A percentile compares a stretch with the other conserved stretches of the same genome.
phyloP scores from a whole-genome alignment of 1,140 invertebrate genomes.

The Adelges cooleyi region DNA sequence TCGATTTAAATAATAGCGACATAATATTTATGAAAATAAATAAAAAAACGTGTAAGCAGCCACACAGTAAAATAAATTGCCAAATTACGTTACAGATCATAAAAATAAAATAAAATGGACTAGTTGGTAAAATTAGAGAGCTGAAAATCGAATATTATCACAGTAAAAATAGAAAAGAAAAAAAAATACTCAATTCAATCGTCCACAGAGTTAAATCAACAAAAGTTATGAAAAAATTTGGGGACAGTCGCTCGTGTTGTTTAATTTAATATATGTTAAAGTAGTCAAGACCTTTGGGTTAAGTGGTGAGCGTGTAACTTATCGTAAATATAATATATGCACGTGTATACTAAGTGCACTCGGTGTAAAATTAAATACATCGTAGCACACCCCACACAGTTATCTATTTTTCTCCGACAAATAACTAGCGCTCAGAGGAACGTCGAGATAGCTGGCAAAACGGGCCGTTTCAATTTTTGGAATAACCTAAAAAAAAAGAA shows the following conservation, averaged over 20 bases:
- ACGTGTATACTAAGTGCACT: too few species aligned
- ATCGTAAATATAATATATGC: too few species aligned
- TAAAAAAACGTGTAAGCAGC: too few species aligned
- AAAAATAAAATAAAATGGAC: background rate
- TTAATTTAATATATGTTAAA: background rate
- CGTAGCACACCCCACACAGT: background rate
- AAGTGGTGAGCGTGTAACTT: too few species aligned
- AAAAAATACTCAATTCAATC: background rate
- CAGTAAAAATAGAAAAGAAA: constrained; percentile 8
- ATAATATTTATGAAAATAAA: too few species aligned
- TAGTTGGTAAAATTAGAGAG: background rate
- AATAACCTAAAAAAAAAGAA: constrained; percentile 39
- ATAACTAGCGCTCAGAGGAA: constrained; percentile 33
- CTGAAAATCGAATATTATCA: constrained; percentile 1
- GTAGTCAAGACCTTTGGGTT: background rate
- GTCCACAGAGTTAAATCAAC: too few species aligned
- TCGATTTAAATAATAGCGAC: too few species aligned
- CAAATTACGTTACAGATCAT: too few species aligned
- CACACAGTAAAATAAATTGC: too few species aligned
- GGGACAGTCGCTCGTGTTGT: background rate
- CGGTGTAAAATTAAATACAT: background rate
- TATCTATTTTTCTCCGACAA: constrained; percentile 15
- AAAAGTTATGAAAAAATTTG: too few species aligned
- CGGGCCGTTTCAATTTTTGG: constrained; percentile 53
- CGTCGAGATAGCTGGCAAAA: constrained; percentile 49